Evolutionary conservation across 2,113 vertebrate species (phyloP), one percentile per base, ranked within the genome.

Genomic region (Passer montanus): DNA sequence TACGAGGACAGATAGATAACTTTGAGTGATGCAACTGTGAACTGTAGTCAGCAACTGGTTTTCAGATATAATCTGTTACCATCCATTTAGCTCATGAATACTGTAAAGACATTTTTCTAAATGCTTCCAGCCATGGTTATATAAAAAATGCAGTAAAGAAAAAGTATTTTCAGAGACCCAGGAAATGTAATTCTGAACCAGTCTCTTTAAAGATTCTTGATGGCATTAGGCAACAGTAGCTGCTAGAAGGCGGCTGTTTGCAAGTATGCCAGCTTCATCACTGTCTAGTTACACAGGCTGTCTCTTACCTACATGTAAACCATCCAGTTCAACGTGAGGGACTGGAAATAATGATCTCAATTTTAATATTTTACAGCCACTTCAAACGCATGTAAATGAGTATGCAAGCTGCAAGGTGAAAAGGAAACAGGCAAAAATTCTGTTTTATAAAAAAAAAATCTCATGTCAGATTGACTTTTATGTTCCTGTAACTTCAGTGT

Each of bases 361-460:
- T 73, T 76, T 68, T 83, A 93, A 73, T 55, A 69, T 85, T 91
- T 88, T 77, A 77, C 24, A 90, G 23, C 21, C 39, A 80, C 30
- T 77, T 81, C 72, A 80, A 67, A 81, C 33, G 55, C 30, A 44
- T 44, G 55, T 59, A 93, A 83, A 91, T 59, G 59, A 70, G 55
- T 37, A 58, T 39, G 50, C 6, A 70, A 81, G 47, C 35, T 80
- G 28, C 39, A 90, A 77, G 50, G 50, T 0, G 72, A 52, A 74
- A 62, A 60, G 84, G 72, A 77, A 93, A 30, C 27, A 72, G 72
- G 17, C 11, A 6, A 43, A 83, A 67, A 63, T 81, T 95, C 55
- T 88, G 2, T 49, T 74, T 74, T 46, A 87, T 84, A 73, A 92
- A 79, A 87, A 84, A 93, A 92, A 43, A 53, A 88, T 24, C 18